Evolutionary conservation across 2,888 invertebrate species (phyloP).

Genomic region (Hydroisotoma schaefferi): DNA sequence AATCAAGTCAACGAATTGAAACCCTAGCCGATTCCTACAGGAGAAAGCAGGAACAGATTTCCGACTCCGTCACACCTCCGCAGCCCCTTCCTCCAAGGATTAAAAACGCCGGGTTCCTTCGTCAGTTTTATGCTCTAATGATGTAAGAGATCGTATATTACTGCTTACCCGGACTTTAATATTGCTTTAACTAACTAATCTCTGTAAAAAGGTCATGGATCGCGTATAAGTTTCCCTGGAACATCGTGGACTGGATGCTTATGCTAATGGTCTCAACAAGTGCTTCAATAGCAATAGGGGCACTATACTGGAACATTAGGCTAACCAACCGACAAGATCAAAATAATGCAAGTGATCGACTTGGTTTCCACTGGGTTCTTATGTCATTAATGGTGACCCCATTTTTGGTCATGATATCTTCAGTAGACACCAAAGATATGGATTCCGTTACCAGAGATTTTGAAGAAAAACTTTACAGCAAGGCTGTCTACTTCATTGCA

Average conservation of each 20-base stretch:
- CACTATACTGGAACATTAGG: slow-evolving; percentile 85
- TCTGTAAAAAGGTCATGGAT: slow-evolving; percentile 54
- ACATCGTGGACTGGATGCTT: slow-evolving; percentile 72
- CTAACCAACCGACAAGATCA: slow-evolving; percentile 61
- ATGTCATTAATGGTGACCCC: slow-evolving; percentile 78
- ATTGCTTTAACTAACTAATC: background rate
- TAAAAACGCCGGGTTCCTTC: slow-evolving; percentile 62
- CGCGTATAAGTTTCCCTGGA: slow-evolving; percentile 80
- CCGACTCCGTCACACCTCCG: slow-evolving; percentile 67
- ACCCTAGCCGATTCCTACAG: slow-evolving; percentile 79
- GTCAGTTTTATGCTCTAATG: slow-evolving; percentile 68
- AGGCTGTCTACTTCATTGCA: slow-evolving; percentile 71
- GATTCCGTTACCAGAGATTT: slow-evolving; percentile 73
- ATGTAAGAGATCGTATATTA: slow-evolving; percentile 53
- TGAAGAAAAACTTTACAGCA: slow-evolving; percentile 72
- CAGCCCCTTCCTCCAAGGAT: slow-evolving; percentile 68
- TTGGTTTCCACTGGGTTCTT: slow-evolving; percentile 82
- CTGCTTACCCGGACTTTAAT: background rate
- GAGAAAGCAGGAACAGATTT: slow-evolving; percentile 62
- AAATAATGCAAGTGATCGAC: slow-evolving; percentile 55
- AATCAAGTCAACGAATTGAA: slow-evolving; percentile 89
- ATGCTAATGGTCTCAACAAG: slow-evolving; percentile 74
- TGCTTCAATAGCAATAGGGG: slow-evolving; percentile 77
- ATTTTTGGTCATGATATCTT: slow-evolving; percentile 61
- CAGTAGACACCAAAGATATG: slow-evolving; percentile 54